Evolutionary conservation across 2,797 vertebrate genomes (phyloP), one percentile per base, ranked within the genome.

Genomic region (Semotilus atromaculatus): DNA sequence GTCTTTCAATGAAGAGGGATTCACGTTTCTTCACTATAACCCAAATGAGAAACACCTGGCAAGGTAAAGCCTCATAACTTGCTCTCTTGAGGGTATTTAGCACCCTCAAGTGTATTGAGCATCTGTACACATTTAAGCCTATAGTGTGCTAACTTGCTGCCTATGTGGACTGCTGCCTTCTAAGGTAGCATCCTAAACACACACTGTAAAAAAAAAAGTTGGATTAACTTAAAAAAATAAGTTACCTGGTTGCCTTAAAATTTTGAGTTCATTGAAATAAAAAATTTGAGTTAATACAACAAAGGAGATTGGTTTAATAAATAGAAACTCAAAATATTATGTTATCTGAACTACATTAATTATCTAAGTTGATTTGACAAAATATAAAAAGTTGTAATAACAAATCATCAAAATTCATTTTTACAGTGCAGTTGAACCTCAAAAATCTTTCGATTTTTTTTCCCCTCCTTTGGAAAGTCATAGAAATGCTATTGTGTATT

Each of bases 11-110:
- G 83, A 77, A 86, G 79, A 80, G 76, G 81, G 81, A 89, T 89
- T 83, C 86, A 82, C 83, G 40, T 88, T 90, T 82, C 88, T 88
- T 83, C 72, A 67, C 89, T 48, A 77, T 85, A 86, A 88, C 86
- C 86, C 60, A 85, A 90, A 90, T 88, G 78, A 90, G 80, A 92
- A 90, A 90, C 90, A 91, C 87, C 86, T 92, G 88, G 86, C 40
- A 66, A 89, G 89, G 88, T 89, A 77, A 75, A 83, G 79, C 48
- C 75, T 85, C 76, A 84, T 82, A 80, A 79, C 43, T 40, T 40
- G 64, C 67, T 53, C 77, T 81, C 78, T 82, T 75, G 48, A 36
- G 80, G 38, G 76, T 72, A 51, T 81, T 45, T 71, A 38, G 55
- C 55, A 62, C 58, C 48, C 75, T 48, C 14, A 48, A 48, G 16